Evolutionary conservation across 2,113 vertebrate genomes (phyloP), one percentile per base, ranked within the genome.

Genomic region (Euleptes europaea): DNA sequence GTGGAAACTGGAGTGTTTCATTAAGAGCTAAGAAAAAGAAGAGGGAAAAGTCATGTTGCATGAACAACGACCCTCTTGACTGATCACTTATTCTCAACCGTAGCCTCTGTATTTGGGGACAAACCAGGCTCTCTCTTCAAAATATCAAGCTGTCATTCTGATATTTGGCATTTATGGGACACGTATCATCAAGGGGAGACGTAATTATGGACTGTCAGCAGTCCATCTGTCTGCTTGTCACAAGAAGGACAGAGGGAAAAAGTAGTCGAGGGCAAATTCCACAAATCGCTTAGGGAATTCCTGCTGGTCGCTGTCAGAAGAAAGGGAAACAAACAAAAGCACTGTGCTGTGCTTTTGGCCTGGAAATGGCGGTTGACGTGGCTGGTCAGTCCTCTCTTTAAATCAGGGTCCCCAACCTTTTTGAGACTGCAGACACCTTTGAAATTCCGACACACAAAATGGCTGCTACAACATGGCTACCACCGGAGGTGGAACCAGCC

Each of bases 1-100:
- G 82, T 90, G 90, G 69, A 86, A 91, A 83, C 90, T 89, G 83
- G 88, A 88, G 69, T 90, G 90, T 85, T 91, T 94, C 86, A 65
- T 90, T 89, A 86, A 90, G 90, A 93, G 81, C 87, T 85, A 82
- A 73, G 91, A 88, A 72, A 47, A 81, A 88, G 85, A 80, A 88
- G 85, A 87, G n/a, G n/a, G n/a, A n/a, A n/a, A n/a, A 93, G 84
- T 92, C 76, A 80, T 79, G 87, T 54, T 80, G 73, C 47, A 86
- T 63, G 67, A 40, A 54, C 72, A 75, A 66, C 5, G 42, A 49
- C 42, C 40, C 57, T 66, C 72, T 84, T 65, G 57, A 67, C 23
- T 35, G 42, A 83, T 35, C 57, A 49, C 33, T 69, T 69, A 33
- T 33, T n/a, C 60, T 75, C 73, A 63, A 74, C 28, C n/a, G 4